A percentile compares a stretch with the other conserved stretches of the same genome.
phyloP scores from a whole-genome alignment of 2,888 invertebrate genomes.

The Labia minor region DNA sequence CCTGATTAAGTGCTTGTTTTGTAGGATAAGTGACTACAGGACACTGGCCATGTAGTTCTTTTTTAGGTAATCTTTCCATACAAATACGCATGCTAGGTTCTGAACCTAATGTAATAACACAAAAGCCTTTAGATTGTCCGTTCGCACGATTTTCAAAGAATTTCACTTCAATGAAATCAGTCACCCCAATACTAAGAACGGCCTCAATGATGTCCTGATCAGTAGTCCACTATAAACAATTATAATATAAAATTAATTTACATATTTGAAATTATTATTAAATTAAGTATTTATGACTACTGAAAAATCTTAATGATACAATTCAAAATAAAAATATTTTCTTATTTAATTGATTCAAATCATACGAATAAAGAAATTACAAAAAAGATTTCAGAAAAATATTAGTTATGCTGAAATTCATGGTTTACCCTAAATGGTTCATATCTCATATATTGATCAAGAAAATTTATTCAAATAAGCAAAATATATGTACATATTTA shows the following conservation, averaged over 20 bases:
- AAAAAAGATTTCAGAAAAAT: too few relatives aligned
- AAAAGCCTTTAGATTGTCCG: constrained; percentile 97
- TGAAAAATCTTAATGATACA: too few relatives aligned
- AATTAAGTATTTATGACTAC: not conserved
- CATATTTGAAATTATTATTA: too few relatives aligned
- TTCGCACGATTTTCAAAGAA: constrained; percentile 99
- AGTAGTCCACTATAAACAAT: constrained; percentile 80
- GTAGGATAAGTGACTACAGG: constrained; percentile 92
- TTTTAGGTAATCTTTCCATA: constrained; percentile 88
- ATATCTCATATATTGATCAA: too few relatives aligned
- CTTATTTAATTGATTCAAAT: too few relatives aligned
- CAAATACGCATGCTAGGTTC: constrained; percentile 80
- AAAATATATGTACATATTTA: too few relatives aligned
- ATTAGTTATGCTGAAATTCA: too few relatives aligned
- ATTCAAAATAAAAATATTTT: too few relatives aligned
- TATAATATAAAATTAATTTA: constrained; percentile 22
- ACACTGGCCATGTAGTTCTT: constrained; percentile 89
- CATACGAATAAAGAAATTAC: too few relatives aligned
- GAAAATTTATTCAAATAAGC: too few relatives aligned
- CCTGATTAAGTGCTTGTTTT: constrained; percentile 67
- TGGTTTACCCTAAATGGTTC: too few relatives aligned
- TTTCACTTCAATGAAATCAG: constrained; percentile 93
- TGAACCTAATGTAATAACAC: constrained; percentile 86
- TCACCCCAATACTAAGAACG: constrained; percentile 76
- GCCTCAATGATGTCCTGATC: constrained; percentile 91